Base-by-base conservation (phyloP, 1,140 invertebrate species). In the Pogonognathellus flavescens region DNA sequence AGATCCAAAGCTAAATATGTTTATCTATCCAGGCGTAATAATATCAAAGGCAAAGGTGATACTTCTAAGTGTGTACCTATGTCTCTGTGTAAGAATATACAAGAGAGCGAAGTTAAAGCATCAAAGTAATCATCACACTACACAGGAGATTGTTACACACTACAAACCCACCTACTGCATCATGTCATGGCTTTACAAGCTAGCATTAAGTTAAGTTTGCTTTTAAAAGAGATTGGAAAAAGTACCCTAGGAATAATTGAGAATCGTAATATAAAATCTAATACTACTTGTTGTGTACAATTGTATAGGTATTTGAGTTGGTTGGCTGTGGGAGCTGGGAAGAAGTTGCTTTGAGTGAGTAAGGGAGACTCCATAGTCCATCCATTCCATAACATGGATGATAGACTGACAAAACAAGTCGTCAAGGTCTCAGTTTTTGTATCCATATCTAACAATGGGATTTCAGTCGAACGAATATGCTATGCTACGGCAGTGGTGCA, bases 361-460 rank as follows among this genome's bases (percentile, higher is more conserved):
- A n/a, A 76, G 70, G 70, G 70, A 76, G 25, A 76, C 22, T 76
- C 70, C 41, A 57, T 57, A 76, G 59, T 76, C 70, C 41, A 49
- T 49, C 25, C 16, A 50, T 4, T 9, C 31, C 4, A 76, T 76
- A 76, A 76, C 16, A 16, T 50, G 31, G 70, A 76, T 76, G 70
- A 76, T 76, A 76, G 70, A 76, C 70, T 76, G 70, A 76, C 70
- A 76, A 76, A 76, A 76, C 70, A 76, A 76, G 70, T 76, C 70
- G 41, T 76, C 70, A 76, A 76, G 70, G 70, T 76, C 70, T 76
- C 70, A 76, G 70, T 76, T 76, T 76, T 76, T 76, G 22, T 76
- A 76, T 76, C 70, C 41, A 76, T 76, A 76, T 76, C 70, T 31
- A 76, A 76, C 70, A 76, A 76, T 76, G 70, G 70, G 70, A 49